Evolutionary conservation across 1,140 invertebrate genomes (phyloP).

Genomic region (Diuraphis noxia): DNA sequence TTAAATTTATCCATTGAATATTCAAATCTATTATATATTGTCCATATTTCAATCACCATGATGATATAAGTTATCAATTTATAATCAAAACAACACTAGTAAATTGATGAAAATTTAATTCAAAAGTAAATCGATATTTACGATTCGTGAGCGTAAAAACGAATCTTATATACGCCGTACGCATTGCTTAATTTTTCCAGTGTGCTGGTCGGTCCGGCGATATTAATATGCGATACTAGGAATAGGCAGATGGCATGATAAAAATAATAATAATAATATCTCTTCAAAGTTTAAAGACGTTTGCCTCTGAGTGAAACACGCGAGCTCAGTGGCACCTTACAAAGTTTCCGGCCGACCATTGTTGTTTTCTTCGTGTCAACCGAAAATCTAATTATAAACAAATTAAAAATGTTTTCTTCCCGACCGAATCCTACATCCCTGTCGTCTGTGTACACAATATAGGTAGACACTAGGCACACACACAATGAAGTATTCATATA

Average conservation of each 20-base stretch:
- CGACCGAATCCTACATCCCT: background rate
- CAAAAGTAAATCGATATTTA: background rate
- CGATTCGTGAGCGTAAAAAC: too few species aligned
- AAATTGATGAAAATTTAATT: background rate
- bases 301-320: background rate
- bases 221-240: background rate
- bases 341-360: background rate
- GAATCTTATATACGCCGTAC: too few species aligned
- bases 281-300: background rate
- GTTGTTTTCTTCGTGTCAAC: background rate
- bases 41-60: too few species aligned
- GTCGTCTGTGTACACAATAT: background rate
- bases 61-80: too few species aligned
- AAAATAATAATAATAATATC: background rate
- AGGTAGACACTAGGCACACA: too few species aligned
- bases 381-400: slow-evolving; percentile 16
- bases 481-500: too few species aligned
- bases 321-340: background rate
- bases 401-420: background rate
- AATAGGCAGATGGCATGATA: background rate
- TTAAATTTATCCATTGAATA: too few species aligned
- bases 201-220: background rate
- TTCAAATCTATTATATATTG: too few species aligned
- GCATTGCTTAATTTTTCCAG: too few species aligned
- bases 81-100: background rate